phyloP scores from a whole-genome alignment of 2,888 invertebrate species.

The Rugalucina vietnamica region DNA sequence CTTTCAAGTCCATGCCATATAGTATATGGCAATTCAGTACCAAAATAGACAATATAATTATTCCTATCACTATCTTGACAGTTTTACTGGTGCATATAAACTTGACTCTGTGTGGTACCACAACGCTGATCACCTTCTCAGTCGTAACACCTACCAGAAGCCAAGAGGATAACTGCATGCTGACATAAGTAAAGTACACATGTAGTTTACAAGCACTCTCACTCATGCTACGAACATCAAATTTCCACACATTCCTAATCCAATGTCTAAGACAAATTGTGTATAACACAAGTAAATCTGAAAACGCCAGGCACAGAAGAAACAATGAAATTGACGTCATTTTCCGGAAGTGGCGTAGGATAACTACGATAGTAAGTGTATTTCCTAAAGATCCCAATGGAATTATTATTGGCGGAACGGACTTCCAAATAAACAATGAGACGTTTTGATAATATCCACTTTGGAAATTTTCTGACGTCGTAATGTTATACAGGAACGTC shows the following conservation, averaged over 20 bases:
- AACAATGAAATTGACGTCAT: slow-evolving; percentile 67
- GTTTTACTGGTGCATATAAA: slow-evolving; percentile 59
- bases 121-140: slow-evolving; percentile 74
- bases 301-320: slow-evolving; percentile 66
- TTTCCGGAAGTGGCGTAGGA: slow-evolving; percentile 60
- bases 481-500: neutral
- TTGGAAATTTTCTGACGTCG: neutral
- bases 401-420: slow-evolving; percentile 71
- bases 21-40: slow-evolving; percentile 61
- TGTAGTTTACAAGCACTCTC: slow-evolving; percentile 64
- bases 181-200: slow-evolving; percentile 68
- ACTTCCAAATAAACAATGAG: slow-evolving; percentile 54
- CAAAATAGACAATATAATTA: slow-evolving; percentile 46
- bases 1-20: neutral
- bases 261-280: slow-evolving; percentile 71
- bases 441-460: slow-evolving; percentile 52
- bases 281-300: slow-evolving; percentile 69
- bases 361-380: slow-evolving; percentile 66
- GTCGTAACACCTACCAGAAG: slow-evolving; percentile 75
- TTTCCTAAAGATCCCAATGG: slow-evolving; percentile 73
- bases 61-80: slow-evolving; percentile 39
- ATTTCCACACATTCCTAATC: slow-evolving; percentile 40
- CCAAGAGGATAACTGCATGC: slow-evolving; percentile 75
- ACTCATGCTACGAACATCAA: slow-evolving; percentile 62
- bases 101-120: slow-evolving; percentile 71